Base-by-base conservation (phyloP, 2,888 invertebrate genomes). In the Disparrhopalites patrizii region DNA sequence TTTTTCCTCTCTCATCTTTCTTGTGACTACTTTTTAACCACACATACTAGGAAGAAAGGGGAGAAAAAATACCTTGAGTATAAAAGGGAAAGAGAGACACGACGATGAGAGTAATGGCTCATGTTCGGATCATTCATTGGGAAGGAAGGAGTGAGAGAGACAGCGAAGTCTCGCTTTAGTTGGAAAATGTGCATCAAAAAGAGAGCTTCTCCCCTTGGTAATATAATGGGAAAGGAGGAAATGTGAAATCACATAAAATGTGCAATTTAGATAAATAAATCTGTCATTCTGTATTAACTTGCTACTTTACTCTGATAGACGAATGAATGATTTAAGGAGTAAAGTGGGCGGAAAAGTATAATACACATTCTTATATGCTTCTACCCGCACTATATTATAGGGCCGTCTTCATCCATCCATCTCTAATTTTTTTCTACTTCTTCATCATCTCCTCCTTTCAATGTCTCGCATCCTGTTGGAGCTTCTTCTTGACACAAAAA, bases 181-280 rank as follows among this genome's bases (percentile, higher is more conserved):
- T n/a, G n/a, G n/a, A n/a, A n/a, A n/a, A n/a, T n/a, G n/a, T n/a
- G n/a, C n/a, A n/a, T n/a, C n/a, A n/a, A n/a, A n/a, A n/a, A n/a
- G n/a, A n/a, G n/a, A n/a, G n/a, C n/a, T n/a, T n/a, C n/a, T n/a
- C n/a, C n/a, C n/a, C n/a, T n/a, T n/a, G n/a, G n/a, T n/a, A n/a
- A n/a, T n/a, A n/a, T n/a, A n/a, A n/a, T n/a, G n/a, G n/a, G n/a
- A n/a, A n/a, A n/a, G n/a, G n/a, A 3, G 18, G 47, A 23, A 2
- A 15, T 47, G 47, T 47, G n/a, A 47, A 38, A 56, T 31, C 31
- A 36, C 25, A 38, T 20, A 56, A 60, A 60, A 60, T 47, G 47
- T 60, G 30, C 50, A 43, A 47, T 60, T 60, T 47, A 60, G 47
- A 47, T 60, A 40, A 60, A 47, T 47, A 60, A 43, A 60, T 60